Evolutionary conservation across 2,113 vertebrate species (phyloP).

Genomic region (Spea multiplicata): DNA sequence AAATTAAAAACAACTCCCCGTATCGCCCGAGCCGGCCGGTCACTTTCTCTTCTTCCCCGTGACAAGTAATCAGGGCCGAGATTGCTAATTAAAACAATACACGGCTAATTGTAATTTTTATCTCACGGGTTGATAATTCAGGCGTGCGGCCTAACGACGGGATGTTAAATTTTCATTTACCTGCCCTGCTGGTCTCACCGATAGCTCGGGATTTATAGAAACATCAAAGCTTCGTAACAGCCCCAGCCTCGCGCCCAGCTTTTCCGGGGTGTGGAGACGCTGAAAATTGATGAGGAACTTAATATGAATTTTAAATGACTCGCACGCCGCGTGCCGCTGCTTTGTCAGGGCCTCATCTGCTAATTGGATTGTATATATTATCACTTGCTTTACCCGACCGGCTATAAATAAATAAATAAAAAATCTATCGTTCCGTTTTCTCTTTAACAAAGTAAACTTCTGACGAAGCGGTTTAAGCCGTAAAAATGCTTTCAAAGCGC

Average conservation of each 20-base stretch:
- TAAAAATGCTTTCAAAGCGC: slow-evolving; percentile 9
- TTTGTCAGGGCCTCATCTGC: slow-evolving; percentile 41
- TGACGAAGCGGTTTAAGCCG: slow-evolving; percentile 29
- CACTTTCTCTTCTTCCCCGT: no score
- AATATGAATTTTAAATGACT: slow-evolving; percentile 43
- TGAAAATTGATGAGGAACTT: slow-evolving; percentile 39
- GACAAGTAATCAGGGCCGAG: not conserved
- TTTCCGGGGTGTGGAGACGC: slow-evolving; percentile 29
- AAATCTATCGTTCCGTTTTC: no score
- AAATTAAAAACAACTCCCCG: no score
- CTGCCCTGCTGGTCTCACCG: slow-evolving; percentile 41
- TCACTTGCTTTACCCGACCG: slow-evolving; percentile 1
- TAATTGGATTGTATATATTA: slow-evolving; percentile 49
- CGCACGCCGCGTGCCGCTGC: slow-evolving; percentile 5
- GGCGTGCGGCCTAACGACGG: slow-evolving; percentile 24
- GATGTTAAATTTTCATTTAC: slow-evolving; percentile 46
- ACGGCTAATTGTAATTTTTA: slow-evolving; percentile 47
- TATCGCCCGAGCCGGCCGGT: no score
- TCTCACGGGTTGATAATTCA: slow-evolving; percentile 44
- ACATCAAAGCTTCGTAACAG: slow-evolving; percentile 8
- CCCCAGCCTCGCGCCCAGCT: not conserved
- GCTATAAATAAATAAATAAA: no score
- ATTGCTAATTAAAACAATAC: slow-evolving; percentile 37
- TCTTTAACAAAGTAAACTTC: slow-evolving; percentile 37
- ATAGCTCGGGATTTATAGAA: slow-evolving; percentile 43